A percentile compares a stretch with the other conserved stretches of the same genome.
phyloP scores from a whole-genome alignment of 2,888 invertebrate species.

The Brachypalpus laphriformis region DNA sequence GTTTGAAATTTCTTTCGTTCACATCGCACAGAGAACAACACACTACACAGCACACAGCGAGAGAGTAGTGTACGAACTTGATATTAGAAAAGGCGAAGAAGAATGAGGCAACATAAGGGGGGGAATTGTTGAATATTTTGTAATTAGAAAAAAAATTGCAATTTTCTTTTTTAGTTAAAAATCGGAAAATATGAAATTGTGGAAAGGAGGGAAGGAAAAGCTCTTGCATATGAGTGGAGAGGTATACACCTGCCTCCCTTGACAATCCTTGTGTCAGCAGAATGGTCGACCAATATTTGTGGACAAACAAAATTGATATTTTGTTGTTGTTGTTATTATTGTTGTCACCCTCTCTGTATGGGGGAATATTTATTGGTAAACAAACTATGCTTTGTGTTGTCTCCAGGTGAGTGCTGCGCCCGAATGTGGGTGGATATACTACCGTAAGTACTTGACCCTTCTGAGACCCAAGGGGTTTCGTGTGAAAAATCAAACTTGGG shows the following conservation, averaged over 20 bases:
- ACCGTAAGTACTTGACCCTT: slow-evolving; percentile 62
- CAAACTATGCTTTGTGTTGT: slow-evolving; percentile 48
- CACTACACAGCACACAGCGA: background rate
- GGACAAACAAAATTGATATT: slow-evolving; percentile 48
- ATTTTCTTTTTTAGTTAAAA: slow-evolving; percentile 19
- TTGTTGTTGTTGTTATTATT: slow-evolving; percentile 42
- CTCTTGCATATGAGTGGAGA: background rate
- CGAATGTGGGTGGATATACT: slow-evolving; percentile 4
- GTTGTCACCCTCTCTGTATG: slow-evolving; percentile 58
- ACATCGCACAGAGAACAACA: slow-evolving; percentile 5
- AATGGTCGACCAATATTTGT: slow-evolving; percentile 58
- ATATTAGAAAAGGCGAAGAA: slow-evolving; percentile 9
- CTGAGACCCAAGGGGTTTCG: slow-evolving; percentile 21
- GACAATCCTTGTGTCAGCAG: slow-evolving; percentile 18
- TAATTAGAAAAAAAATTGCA: slow-evolving; percentile 66
- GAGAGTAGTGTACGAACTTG: slow-evolving; percentile 18
- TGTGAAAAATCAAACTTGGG: slow-evolving; percentile 25
- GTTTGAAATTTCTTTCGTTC: slow-evolving; percentile 62
- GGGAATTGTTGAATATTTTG: slow-evolving; percentile 70
- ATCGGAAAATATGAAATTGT: slow-evolving; percentile 47
- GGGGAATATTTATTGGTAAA: slow-evolving; percentile 59
- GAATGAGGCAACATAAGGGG: slow-evolving; percentile 1
- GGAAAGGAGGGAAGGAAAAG: background rate
- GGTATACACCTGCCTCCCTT: slow-evolving; percentile 35
- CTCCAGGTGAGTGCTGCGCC: slow-evolving; percentile 36